Evolutionary conservation across 2,113 vertebrate species (phyloP).

Genomic region (Opisthocomus hoazin): DNA sequence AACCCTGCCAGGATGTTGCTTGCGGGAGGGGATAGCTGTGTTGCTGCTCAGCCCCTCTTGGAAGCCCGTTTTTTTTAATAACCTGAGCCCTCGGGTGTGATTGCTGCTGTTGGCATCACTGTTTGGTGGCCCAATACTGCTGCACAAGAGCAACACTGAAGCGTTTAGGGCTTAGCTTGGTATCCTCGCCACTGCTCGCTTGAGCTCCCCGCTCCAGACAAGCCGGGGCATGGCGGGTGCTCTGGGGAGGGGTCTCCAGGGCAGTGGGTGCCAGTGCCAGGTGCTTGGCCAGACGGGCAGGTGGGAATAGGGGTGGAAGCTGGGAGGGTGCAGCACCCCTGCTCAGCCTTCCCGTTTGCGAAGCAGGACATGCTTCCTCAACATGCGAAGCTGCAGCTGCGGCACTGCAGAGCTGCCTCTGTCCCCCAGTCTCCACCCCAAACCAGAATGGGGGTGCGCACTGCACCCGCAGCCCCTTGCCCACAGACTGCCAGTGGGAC

Average conservation of each 20-base stretch:
- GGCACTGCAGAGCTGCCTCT: neutral
- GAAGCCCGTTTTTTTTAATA: neutral
- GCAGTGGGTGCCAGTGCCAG: neutral
- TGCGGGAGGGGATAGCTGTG: neutral
- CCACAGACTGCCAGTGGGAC: neutral
- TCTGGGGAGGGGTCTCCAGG: neutral
- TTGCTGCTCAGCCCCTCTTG: neutral
- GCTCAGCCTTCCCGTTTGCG: neutral
- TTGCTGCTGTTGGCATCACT: neutral
- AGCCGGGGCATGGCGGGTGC: fast-evolving
- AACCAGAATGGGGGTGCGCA: neutral
- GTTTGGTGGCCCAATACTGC: neutral
- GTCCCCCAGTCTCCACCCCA: fast-evolving
- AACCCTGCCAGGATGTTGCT: neutral
- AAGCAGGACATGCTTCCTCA: neutral
- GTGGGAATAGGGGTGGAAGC: neutral
- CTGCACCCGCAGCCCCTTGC: neutral
- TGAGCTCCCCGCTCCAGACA: neutral
- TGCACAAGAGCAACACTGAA: neutral
- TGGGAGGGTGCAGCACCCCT: neutral
- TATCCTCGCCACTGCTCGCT: neutral
- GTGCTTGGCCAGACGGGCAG: fast-evolving
- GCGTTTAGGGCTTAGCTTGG: fast-evolving
- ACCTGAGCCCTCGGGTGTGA: neutral
- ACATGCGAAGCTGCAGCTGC: neutral